A percentile compares a stretch with the other conserved stretches of the same genome.
Evolutionary conservation across 2,888 invertebrate genomes (phyloP).

Genomic region (Crepidodera aurea): DNA sequence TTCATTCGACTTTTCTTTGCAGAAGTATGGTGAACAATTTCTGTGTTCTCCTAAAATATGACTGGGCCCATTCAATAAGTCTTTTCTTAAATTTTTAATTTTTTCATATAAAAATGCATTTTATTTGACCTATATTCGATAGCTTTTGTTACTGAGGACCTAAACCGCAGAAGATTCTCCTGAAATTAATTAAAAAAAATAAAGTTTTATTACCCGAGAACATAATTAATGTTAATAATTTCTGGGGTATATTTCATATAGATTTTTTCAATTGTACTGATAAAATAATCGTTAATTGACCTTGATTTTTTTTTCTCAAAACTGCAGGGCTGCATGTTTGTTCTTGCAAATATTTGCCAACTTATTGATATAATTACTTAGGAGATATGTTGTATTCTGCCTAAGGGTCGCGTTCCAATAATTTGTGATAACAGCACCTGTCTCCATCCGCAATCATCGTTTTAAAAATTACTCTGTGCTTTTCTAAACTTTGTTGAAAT

Average conservation of each 20-base stretch:
- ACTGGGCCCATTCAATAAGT: constrained; percentile 8
- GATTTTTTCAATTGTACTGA: neutral
- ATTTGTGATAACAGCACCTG: neutral
- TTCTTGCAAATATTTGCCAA: neutral
- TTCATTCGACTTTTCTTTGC: constrained; percentile 4
- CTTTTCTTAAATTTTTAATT: neutral
- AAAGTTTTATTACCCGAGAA: neutral
- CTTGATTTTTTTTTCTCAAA: neutral
- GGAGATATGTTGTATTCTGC: neutral
- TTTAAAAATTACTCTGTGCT: neutral
- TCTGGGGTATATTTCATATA: too few relatives aligned
- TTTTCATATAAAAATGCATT: too few relatives aligned
- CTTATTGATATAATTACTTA: constrained; percentile 4
- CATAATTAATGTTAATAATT: neutral
- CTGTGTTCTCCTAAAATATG: constrained; percentile 23
- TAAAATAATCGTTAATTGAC: too few relatives aligned
- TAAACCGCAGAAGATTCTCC: constrained; percentile 9
- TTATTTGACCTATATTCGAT: too few relatives aligned
- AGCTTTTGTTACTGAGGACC: constrained; percentile 7
- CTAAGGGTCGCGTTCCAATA: too few relatives aligned
- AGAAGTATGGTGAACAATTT: constrained; percentile 17
- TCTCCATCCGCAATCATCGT: neutral
- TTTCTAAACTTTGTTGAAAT: constrained; percentile 5
- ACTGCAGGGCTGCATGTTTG: neutral
- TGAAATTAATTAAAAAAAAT: neutral